Evolutionary conservation across 2,113 vertebrate species (phyloP).

Genomic region (Xyliphius kryptos): DNA sequence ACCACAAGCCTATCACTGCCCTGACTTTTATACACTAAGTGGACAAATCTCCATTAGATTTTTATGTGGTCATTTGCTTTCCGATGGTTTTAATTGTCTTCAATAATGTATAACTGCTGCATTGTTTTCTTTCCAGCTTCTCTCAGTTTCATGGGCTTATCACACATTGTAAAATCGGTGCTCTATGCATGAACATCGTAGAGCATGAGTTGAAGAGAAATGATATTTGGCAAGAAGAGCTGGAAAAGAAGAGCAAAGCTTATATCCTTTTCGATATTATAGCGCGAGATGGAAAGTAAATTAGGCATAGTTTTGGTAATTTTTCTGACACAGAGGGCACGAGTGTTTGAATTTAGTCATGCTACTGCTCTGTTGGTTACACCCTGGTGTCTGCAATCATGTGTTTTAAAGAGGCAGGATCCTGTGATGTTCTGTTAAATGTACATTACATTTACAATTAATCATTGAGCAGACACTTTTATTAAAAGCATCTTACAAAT

Average conservation of each 20-base stretch:
- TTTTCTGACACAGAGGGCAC: neutral
- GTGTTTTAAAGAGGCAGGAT: too few species aligned
- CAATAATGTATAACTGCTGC: neutral
- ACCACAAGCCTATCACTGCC: too few species aligned
- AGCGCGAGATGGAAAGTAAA: neutral
- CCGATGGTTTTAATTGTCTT: neutral
- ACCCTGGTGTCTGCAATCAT: too few species aligned
- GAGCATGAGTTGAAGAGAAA: slow-evolving; percentile 90
- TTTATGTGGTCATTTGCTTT: too few species aligned
- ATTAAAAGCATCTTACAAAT: too few species aligned
- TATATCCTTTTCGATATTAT: slow-evolving; percentile 76
- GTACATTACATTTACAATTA: too few species aligned
- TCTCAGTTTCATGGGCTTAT: slow-evolving; percentile 88
- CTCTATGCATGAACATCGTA: slow-evolving; percentile 87
- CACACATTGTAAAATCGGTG: slow-evolving; percentile 88
- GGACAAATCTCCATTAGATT: too few species aligned
- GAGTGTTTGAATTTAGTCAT: too few species aligned
- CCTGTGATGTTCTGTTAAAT: too few species aligned
- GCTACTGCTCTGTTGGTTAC: too few species aligned
- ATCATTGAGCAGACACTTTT: too few species aligned
- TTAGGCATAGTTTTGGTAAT: neutral
- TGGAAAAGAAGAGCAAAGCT: slow-evolving; percentile 86
- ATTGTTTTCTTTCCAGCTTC: slow-evolving; percentile 67
- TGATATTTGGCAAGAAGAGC: slow-evolving; percentile 88
- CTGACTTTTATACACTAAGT: too few species aligned